Conservation (phyloP, 2,113 vertebrate genomes). For the Pteronura brasiliensis region DNA sequence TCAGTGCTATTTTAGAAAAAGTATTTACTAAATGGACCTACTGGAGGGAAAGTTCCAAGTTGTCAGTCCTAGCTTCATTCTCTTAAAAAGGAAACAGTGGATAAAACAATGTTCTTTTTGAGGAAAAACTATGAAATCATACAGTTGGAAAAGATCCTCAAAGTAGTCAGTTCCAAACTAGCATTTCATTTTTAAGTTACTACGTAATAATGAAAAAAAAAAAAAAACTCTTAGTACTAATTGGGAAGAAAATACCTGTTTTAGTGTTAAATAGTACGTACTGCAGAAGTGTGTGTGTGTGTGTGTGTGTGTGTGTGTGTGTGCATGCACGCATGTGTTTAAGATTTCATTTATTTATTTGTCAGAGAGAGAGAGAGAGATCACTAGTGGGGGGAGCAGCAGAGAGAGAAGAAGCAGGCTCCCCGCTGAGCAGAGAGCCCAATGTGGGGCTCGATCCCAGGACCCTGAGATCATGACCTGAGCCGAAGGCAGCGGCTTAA, state of each 20-base stretch:
- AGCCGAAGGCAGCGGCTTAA: too few relatives aligned
- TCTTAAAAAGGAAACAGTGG: background rate
- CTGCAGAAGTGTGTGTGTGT: background rate
- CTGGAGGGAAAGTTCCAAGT: background rate
- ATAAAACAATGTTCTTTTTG: background rate
- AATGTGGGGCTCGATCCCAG: too few relatives aligned
- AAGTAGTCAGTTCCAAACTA: background rate
- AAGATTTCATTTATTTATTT: background rate
- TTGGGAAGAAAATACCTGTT: background rate
- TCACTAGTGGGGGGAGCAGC: background rate
- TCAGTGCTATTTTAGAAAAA: background rate
- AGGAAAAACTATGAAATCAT: conserved; percentile 4
- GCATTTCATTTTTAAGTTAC: background rate
- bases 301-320: too few relatives aligned
- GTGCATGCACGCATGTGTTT: too few relatives aligned
- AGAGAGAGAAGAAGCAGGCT: background rate
- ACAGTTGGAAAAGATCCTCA: background rate
- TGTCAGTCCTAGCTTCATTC: conserved; percentile 11
- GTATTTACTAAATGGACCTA: background rate
- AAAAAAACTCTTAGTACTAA: background rate
- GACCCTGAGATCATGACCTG: too few relatives aligned
- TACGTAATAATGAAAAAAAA: background rate
- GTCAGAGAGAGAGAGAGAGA: background rate
- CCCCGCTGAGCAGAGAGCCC: background rate
- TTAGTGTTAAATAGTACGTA: background rate